phyloP scores from a whole-genome alignment of 2,888 invertebrate genomes.

The Tanytarsus gracilentus region DNA sequence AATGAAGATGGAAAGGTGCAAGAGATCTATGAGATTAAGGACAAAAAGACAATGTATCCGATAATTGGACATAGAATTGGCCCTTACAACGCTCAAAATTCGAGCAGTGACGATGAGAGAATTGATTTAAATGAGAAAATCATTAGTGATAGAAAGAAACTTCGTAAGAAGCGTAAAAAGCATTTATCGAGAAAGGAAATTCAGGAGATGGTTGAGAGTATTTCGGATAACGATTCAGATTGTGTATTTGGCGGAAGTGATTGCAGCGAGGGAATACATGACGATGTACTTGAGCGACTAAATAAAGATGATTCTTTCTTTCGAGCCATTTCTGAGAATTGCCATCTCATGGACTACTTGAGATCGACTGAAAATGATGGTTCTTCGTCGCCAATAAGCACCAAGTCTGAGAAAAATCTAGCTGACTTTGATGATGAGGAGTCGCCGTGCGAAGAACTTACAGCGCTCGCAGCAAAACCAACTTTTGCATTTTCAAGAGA shows the following conservation, averaged over 20 bases:
- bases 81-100: constrained; percentile 37
- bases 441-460: constrained; percentile 77
- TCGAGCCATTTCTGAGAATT: constrained; percentile 43
- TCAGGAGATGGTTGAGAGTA: constrained; percentile 48
- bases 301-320: constrained; percentile 47
- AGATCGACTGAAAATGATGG: constrained; percentile 66
- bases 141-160: constrained; percentile 37
- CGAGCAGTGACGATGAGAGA: constrained; percentile 37
- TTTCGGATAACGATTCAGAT: constrained; percentile 53
- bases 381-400: constrained; percentile 85
- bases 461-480: constrained; percentile 65
- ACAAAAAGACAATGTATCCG: constrained; percentile 29
- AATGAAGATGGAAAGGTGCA: constrained; percentile 34
- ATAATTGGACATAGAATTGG: constrained; percentile 39
- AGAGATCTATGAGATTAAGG: constrained; percentile 30
- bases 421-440: constrained; percentile 89
- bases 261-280: constrained; percentile 39
- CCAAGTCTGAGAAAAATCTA: constrained; percentile 89
- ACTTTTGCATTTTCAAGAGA: constrained; percentile 38
- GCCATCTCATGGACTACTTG: constrained; percentile 40
- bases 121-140: constrained; percentile 11
- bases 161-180: constrained; percentile 38
- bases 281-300: constrained; percentile 43
- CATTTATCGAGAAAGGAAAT: constrained; percentile 46
- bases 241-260: constrained; percentile 45